Conservation (phyloP, 2,113 vertebrate species). For the Macaca fascicularis region DNA sequence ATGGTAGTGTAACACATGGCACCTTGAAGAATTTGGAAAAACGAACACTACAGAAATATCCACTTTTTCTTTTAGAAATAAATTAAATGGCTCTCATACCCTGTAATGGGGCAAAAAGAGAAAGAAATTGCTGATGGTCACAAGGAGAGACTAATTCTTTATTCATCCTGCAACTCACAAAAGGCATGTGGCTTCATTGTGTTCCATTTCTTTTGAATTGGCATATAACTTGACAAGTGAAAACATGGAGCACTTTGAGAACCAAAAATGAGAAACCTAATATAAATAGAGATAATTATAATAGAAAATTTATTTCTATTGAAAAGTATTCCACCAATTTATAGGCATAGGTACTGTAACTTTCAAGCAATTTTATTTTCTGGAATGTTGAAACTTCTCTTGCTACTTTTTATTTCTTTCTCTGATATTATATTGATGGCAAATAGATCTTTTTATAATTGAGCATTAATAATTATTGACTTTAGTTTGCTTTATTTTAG, state of each 20-base stretch:
- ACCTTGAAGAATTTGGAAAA: slow-evolving; percentile 3
- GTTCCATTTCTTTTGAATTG: background rate
- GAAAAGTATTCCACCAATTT: background rate
- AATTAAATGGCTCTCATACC: background rate
- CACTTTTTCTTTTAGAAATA: background rate
- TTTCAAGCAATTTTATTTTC: slow-evolving; percentile 9
- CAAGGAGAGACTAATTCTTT: background rate
- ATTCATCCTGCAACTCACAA: background rate
- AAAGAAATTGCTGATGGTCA: background rate
- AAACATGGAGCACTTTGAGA: background rate
- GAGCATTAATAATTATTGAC: background rate
- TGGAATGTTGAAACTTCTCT: background rate
- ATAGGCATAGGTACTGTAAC: background rate
- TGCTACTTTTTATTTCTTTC: background rate
- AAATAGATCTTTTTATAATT: background rate
- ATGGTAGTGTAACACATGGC: background rate
- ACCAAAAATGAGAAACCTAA: background rate
- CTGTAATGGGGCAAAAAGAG: background rate
- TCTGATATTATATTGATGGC: background rate
- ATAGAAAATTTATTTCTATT: background rate
- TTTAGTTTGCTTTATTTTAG: slow-evolving; percentile 4
- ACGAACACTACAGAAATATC: background rate
- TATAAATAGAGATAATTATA: background rate
- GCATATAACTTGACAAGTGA: background rate
- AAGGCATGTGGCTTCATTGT: background rate